A percentile compares a stretch with the other conserved stretches of the same genome.
Conservation (phyloP, 2,113 vertebrate species). For the Bettongia penicillata region DNA sequence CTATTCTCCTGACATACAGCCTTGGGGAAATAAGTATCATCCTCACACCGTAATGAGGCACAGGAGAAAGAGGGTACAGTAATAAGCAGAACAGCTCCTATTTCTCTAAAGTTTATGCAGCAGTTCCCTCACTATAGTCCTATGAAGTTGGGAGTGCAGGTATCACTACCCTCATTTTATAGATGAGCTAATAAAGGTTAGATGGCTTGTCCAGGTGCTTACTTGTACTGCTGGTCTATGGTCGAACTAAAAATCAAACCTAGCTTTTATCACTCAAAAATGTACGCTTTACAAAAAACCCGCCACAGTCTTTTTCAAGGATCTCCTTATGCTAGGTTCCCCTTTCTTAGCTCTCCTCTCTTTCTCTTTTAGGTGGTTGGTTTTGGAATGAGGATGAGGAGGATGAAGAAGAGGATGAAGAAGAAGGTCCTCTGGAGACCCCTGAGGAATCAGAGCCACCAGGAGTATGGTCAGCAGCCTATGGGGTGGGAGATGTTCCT, state of each 20-base stretch:
- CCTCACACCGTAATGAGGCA: not conserved
- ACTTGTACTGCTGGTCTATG: not conserved
- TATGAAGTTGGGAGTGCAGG: not conserved
- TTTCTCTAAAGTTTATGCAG: not conserved
- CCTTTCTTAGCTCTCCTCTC: not conserved
- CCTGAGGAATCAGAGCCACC: conserved; percentile 76
- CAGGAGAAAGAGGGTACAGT: not conserved
- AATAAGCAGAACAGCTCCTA: not conserved
- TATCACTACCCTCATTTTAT: no score
- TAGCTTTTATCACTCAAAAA: not conserved
- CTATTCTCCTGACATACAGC: not conserved
- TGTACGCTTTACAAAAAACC: not conserved
- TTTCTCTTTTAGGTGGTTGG: conserved; percentile 64
- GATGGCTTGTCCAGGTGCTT: not conserved
- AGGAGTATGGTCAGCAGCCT: conserved; percentile 73
- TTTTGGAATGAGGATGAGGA: conserved; percentile 73
- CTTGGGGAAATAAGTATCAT: not conserved
- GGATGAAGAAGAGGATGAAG: conserved; percentile 74
- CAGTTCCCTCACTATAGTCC: not conserved
- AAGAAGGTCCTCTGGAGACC: conserved; percentile 66
- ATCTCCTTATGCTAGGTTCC: not conserved
- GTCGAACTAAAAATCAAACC: not conserved
- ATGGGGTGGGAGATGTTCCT: conserved; percentile 76
- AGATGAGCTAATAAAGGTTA: not conserved
- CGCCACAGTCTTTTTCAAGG: not conserved